Base-by-base conservation (phyloP, 2,113 vertebrate species). In the Neolamprologus falcicula region DNA sequence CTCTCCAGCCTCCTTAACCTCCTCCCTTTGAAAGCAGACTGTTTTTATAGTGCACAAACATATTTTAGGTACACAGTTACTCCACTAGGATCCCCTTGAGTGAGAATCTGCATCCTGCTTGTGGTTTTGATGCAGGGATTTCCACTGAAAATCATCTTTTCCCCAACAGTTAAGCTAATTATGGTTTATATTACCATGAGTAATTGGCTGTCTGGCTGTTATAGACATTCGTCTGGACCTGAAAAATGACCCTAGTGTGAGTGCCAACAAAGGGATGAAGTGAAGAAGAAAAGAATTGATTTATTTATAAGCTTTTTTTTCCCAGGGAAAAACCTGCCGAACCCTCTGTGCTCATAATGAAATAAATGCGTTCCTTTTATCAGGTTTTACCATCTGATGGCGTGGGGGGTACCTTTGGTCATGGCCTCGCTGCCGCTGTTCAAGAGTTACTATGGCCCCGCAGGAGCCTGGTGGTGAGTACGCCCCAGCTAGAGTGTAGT, bases 311-410 rank as follows among this genome's bases (percentile, higher is more conserved):
- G 16, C 13, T 21, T 59, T 52, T 71, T 83, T 82, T 57, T n/a
- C 17, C 85, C 42, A 10, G 71, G 66, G 66, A 87, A 73, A 40
- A 80, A 68, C 76, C 78, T 89, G 85, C 79, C 42, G 5, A 63
- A 7, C 11, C 80, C 54, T 54, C 50, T 5, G 35, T 28, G 73
- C 83, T 40, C 40, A 40, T 87, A 71, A 91, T 92, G 73, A 90
- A 92, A 89, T 87, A 66, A 88, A 91, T 88, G 61, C 90, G 61
- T 89, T 82, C 14, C 57, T 94, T 89, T 90, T 88, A 90, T 88
- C 94, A 97, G 96, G 89, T 90, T 78, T 26, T 97, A 97, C 93
- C 96, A 97, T 91, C n/a, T 96, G 88, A 88, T 91, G 52, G 97
- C 96, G 4, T 97, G 97, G 97, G 97, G 97, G 83, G 92, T 94